Conservation (phyloP, 2,797 vertebrate genomes). For the Sylvia borin region DNA sequence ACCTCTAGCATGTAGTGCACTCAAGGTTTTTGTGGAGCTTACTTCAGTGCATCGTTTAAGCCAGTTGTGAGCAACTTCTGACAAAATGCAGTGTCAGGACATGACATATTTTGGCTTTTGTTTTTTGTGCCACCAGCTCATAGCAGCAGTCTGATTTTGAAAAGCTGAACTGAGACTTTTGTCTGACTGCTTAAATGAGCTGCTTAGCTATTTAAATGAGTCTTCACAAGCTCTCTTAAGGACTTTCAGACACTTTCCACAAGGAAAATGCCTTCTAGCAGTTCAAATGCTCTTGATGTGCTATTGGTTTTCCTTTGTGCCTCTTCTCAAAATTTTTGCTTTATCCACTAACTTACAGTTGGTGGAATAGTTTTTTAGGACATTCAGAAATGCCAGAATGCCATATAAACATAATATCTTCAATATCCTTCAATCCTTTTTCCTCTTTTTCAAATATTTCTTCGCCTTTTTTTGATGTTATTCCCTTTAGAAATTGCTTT, state of each 20-base stretch:
- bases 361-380: constrained; percentile 29
- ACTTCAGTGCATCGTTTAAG: neutral
- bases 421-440: constrained; percentile 39
- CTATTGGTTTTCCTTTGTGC: constrained; percentile 42
- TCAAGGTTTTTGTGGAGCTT: neutral
- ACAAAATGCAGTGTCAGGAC: neutral
- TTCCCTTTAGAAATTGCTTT: constrained; percentile 67
- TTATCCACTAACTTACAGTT: constrained; percentile 23
- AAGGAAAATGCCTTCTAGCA: constrained; percentile 41
- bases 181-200: constrained; percentile 25
- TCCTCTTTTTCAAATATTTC: constrained; percentile 49
- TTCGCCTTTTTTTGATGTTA: constrained; percentile 50
- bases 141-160: neutral
- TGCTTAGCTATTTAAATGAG: constrained; percentile 44
- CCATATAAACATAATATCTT: constrained; percentile 51
- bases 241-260: constrained; percentile 37
- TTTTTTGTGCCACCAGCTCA: neutral
- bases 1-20: neutral
- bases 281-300: constrained; percentile 43
- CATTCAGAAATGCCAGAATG: constrained; percentile 42
- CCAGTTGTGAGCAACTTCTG: neutral
- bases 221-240: constrained; percentile 15
- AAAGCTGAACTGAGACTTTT: neutral
- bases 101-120: neutral
- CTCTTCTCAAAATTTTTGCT: constrained; percentile 29